Evolutionary conservation across 2,797 vertebrate species (phyloP).

Genomic region (Coreius guichenoti): DNA sequence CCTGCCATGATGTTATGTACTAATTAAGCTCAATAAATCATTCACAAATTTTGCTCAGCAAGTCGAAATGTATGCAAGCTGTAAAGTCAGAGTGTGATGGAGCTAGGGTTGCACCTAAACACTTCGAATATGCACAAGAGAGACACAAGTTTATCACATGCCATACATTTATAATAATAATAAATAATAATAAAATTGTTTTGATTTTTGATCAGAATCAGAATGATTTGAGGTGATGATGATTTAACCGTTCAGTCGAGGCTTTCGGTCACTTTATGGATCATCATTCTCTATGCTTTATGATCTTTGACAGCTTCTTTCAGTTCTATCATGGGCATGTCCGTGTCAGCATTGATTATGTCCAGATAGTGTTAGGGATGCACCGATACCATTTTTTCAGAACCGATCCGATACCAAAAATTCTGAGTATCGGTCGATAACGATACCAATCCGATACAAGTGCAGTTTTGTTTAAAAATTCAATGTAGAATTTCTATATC

Average conservation of each 20-base stretch:
- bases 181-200: not conserved
- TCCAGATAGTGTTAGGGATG: too few relatives aligned
- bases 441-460: too few relatives aligned
- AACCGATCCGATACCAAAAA: too few relatives aligned
- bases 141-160: not conserved
- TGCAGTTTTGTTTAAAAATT: too few relatives aligned
- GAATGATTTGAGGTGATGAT: too few relatives aligned
- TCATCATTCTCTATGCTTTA: not conserved
- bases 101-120: not conserved
- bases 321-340: not conserved
- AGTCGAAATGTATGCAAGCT: not conserved
- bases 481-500: too few relatives aligned
- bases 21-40: constrained; percentile 59
- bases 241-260: too few relatives aligned
- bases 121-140: not conserved
- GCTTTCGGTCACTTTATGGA: not conserved
- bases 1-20: constrained; percentile 61
- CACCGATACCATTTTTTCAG: too few relatives aligned
- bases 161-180: not conserved
- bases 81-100: not conserved
- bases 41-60: not conserved
- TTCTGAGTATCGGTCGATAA: too few relatives aligned
- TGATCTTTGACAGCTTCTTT: not conserved
- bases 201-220: not conserved
- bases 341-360: too few relatives aligned